phyloP scores from a whole-genome alignment of 2,113 vertebrate species.

The Peromyscus leucopus region DNA sequence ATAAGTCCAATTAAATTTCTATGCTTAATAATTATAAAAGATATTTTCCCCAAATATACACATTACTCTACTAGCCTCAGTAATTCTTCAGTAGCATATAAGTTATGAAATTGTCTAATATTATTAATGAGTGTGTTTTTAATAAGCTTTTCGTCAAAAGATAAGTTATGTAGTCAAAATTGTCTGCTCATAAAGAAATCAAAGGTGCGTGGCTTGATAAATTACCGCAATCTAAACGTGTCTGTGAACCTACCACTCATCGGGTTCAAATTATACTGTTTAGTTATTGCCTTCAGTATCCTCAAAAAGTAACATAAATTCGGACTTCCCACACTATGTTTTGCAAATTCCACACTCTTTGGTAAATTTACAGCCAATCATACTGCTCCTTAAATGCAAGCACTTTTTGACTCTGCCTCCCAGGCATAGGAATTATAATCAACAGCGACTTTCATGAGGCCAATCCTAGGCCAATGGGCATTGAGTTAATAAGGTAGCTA shows the following conservation, averaged over 20 bases:
- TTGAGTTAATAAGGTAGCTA: neutral
- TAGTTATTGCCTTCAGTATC: neutral
- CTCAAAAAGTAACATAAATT: neutral
- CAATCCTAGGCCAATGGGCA: too few relatives aligned
- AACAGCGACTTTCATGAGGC: too few relatives aligned
- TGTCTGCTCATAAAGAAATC: neutral
- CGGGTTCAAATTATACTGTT: neutral
- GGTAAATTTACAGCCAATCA: neutral
- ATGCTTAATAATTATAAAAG: slow-evolving; percentile 20
- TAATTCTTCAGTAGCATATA: slow-evolving; percentile 15
- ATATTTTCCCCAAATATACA: neutral
- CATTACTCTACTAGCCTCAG: neutral
- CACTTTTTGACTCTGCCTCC: neutral
- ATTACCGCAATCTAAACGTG: neutral
- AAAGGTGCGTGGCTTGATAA: neutral
- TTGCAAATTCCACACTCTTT: neutral
- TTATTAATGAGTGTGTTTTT: neutral
- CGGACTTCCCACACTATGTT: neutral
- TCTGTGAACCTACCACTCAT: neutral
- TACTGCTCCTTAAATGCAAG: neutral
- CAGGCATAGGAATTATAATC: neutral
- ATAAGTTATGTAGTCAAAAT: neutral
- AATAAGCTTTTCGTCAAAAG: slow-evolving; percentile 5
- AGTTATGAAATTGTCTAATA: neutral
- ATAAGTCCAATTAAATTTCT: slow-evolving; percentile 2